phyloP scores from a whole-genome alignment of 1,140 invertebrate genomes.

The Mactra quadrangularis region DNA sequence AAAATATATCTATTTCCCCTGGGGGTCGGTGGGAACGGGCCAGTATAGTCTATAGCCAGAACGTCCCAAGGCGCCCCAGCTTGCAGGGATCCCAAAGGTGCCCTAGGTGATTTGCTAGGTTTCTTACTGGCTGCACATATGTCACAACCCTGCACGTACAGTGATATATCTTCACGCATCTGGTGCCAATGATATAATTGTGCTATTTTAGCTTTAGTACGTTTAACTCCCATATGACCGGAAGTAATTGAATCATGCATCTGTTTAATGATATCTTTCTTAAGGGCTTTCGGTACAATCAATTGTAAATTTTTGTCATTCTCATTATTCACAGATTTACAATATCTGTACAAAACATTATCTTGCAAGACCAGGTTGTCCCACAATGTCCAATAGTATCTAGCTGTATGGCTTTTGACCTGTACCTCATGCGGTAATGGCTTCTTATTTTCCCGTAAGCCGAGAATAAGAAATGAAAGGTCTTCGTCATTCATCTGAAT shows the following conservation, averaged over 20 bases:
- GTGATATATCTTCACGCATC: no score
- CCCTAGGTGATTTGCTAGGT: conserved; percentile 10
- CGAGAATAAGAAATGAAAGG: conserved; percentile 5
- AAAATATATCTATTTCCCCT: conserved; percentile 72
- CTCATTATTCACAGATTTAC: not conserved
- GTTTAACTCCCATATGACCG: conserved; percentile 26
- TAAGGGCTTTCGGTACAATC: not conserved
- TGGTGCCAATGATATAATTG: no score
- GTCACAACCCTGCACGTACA: conserved; percentile 27
- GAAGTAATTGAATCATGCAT: conserved; percentile 27
- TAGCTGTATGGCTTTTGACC: not conserved
- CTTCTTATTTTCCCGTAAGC: not conserved
- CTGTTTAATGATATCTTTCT: not conserved
- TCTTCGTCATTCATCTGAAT: conserved; percentile 9
- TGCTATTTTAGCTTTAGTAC: conserved; percentile 40
- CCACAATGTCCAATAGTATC: conserved; percentile 41
- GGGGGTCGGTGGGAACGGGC: conserved; percentile 66
- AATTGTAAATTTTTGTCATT: not conserved
- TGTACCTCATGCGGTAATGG: conserved; percentile 9
- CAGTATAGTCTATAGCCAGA: conserved; percentile 64
- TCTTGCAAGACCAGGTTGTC: not conserved
- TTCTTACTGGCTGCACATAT: conserved; percentile 23
- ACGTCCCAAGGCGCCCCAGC: conserved; percentile 34
- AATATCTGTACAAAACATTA: not conserved
- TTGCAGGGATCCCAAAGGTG: conserved; percentile 6